These are phyloP conservation scores for Calameuta pallipes DNA, from an alignment of 2,888 invertebrate species.

Conservation along the genomic window DNA sequence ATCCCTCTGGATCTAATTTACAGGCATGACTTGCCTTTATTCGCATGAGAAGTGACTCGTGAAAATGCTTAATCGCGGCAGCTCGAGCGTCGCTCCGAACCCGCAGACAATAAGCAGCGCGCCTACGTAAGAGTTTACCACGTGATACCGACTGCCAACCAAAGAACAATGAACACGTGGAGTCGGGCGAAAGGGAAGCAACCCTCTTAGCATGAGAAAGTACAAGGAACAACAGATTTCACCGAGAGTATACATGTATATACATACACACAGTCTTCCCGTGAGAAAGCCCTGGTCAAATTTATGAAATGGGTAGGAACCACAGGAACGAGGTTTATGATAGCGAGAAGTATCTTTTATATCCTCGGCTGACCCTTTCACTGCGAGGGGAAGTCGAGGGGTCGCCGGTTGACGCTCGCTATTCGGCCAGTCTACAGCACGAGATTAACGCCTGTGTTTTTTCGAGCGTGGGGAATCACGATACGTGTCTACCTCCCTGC, in stretches of 20 bases:
- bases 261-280: too few species aligned
- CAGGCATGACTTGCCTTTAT: not conserved
- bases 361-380: constrained; percentile 3
- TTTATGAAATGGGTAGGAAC: not conserved
- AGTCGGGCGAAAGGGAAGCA: not conserved
- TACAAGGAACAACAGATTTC: not conserved
- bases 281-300: not conserved
- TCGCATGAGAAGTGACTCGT: not conserved
- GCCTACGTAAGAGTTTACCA: not conserved
- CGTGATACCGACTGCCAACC: not conserved
- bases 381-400: not conserved
- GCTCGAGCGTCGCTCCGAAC: not conserved
- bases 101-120: not conserved
- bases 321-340: not conserved
- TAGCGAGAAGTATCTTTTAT: constrained; percentile 4
- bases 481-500: not conserved
- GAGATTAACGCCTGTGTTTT: not conserved
- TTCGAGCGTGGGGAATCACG: not conserved
- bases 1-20: not conserved
- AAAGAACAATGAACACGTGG: not conserved
- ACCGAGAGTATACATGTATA: not conserved
- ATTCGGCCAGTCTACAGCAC: not conserved
- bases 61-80: not conserved
- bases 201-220: not conserved
- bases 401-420: not conserved